Evolutionary conservation across 2,113 vertebrate species (phyloP).

Genomic region (Equus przewalskii): DNA sequence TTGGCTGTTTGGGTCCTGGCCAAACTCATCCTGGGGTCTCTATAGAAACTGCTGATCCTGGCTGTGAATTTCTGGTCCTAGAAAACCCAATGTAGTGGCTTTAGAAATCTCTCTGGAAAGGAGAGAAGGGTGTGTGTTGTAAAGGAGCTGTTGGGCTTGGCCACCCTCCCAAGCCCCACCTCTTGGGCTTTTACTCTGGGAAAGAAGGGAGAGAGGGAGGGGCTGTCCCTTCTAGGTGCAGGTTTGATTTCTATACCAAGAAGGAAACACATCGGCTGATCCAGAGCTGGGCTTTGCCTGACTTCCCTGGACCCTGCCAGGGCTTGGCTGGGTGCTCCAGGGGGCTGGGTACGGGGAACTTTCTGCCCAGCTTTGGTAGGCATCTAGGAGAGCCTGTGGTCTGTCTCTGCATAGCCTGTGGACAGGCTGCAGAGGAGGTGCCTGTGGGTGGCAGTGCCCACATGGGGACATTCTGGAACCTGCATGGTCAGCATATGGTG

Average conservation of each 20-base stretch:
- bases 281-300: background rate
- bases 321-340: background rate
- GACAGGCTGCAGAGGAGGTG: background rate
- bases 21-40: conserved; percentile 82
- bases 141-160: conserved; percentile 46
- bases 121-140: conserved; percentile 60
- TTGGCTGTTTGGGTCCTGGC: conserved; percentile 75
- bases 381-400: background rate
- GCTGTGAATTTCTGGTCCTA: conserved; percentile 80
- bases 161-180: background rate
- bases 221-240: background rate
- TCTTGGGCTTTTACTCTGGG: conserved; percentile 51
- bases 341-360: background rate
- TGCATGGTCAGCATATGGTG: fast-evolving
- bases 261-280: background rate
- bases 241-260: background rate
- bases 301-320: background rate
- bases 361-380: background rate
- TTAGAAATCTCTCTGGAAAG: conserved; percentile 80
- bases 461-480: background rate
- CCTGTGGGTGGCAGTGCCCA: background rate
- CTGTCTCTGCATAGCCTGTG: background rate
- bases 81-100: conserved; percentile 75
- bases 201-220: background rate
- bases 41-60: conserved; percentile 83